Evolutionary conservation across 2,888 invertebrate species (phyloP).

Genomic region (Opisthograptis luteolata): DNA sequence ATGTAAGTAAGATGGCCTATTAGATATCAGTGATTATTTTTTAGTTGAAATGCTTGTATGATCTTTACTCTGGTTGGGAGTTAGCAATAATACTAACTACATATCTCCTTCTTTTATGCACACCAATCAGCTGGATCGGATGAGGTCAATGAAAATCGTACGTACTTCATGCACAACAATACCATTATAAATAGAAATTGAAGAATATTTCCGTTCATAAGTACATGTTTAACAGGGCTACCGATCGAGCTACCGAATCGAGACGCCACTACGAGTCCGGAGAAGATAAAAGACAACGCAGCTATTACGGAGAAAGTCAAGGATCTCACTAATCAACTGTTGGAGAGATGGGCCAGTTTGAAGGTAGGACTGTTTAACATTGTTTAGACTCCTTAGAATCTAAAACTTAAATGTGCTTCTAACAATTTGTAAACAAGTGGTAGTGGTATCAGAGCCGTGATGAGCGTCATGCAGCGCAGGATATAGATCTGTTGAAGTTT

Average conservation of each 20-base stretch:
- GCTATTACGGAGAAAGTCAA: slow-evolving; percentile 78
- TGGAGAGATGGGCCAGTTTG: slow-evolving; percentile 90
- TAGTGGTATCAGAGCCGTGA: no score
- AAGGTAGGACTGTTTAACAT: slow-evolving; percentile 82
- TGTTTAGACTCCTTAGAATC: no score
- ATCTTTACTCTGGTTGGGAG: no score
- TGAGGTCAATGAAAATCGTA: slow-evolving; percentile 7
- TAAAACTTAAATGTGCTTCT: no score
- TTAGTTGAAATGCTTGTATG: no score
- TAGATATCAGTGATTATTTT: no score
- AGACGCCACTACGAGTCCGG: slow-evolving; percentile 50
- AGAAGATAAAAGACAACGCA: slow-evolving; percentile 63
- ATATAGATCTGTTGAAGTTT: no score
- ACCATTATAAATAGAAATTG: neutral
- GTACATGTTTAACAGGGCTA: slow-evolving; percentile 55
- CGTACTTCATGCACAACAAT: neutral
- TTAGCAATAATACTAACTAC: no score
- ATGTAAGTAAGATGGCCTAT: no score
- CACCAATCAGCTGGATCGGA: slow-evolving; percentile 1
- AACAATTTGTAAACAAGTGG: no score
- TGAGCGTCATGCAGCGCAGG: no score
- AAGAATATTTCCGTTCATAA: neutral
- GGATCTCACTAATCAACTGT: slow-evolving; percentile 85
- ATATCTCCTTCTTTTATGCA: slow-evolving; percentile 12
- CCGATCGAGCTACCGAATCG: slow-evolving; percentile 64